Evolutionary conservation across 2,888 invertebrate species (phyloP), one percentile per base, ranked within the genome.

Genomic region (Dexiosoma caninum): DNA sequence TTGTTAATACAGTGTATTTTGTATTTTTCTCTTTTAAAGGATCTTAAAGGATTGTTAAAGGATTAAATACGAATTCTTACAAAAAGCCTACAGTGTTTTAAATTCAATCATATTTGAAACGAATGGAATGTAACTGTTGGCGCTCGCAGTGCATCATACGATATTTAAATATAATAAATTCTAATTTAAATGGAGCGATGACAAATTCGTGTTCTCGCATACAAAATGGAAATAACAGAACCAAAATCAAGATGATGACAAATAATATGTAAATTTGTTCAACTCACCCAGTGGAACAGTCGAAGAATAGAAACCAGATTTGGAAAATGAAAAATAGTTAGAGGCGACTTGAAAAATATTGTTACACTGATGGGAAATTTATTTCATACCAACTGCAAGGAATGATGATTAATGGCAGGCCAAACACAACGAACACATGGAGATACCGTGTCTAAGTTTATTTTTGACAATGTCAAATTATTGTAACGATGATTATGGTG

Each of bases 251-350:
- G 12, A 57, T 19, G 60, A 67, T 77, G 81, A 81, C 72, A 81
- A 74, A 81, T 81, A 77, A 77, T 62, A 81, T 69, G 72, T 42
- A 70, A 77, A 81, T 81, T 81, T 64, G n/a, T 55, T 51, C n/a
- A 64, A 77, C 69, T 74, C 64, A 74, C 71, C 72, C 69, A 32
- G 7, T 19, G 16, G 51, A 72, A 14, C 44, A 59, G 1, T 6
- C 42, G 27, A 51, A 32, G 59, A 27, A 49, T n/a, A n/a, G n/a
- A 66, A 40, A 53, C n/a, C 40, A 16, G 37, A 37, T 6, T 42
- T 12, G 19, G 7, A n/a, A 8, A 14, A 66, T 49, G 42, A 49
- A 35, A 51, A 37, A n/a, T 46, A 70, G 66, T 32, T 40, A 59
- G 40, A 51, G n/a, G n/a, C 66, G 57, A 74, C 57, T 55, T 57